phyloP scores from a whole-genome alignment of 1,140 invertebrate species.

The Polyergus mexicanus region DNA sequence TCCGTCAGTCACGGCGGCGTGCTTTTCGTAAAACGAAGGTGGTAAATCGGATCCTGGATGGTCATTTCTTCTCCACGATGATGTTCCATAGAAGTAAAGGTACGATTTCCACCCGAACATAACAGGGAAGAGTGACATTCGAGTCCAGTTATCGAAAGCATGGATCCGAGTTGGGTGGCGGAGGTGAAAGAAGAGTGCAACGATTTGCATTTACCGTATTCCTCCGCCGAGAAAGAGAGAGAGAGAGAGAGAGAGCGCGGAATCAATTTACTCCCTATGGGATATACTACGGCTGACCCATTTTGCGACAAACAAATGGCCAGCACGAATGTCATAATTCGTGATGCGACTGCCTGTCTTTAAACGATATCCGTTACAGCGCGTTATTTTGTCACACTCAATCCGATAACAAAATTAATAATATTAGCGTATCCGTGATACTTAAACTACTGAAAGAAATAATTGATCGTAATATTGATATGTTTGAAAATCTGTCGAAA shows the following conservation, averaged over 20 bases:
- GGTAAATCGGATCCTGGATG: not conserved
- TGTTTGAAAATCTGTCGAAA: not conserved
- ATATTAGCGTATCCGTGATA: not conserved
- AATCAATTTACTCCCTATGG: constrained; percentile 55
- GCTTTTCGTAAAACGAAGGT: not conserved
- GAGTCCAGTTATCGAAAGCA: constrained; percentile 44
- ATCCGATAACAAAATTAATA: not conserved
- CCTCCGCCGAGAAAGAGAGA: not conserved
- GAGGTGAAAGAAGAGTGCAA: constrained; percentile 36
- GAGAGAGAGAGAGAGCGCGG: not conserved
- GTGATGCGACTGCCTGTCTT: constrained; percentile 12
- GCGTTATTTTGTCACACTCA: not conserved
- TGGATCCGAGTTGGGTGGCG: not conserved
- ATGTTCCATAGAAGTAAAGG: constrained; percentile 28
- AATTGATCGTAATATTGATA: not conserved
- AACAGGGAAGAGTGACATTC: constrained; percentile 22
- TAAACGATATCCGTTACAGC: not conserved
- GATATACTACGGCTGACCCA: constrained; percentile 33
- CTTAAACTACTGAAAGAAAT: not conserved
- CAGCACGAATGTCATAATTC: constrained; percentile 31
- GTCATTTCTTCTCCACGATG: constrained; percentile 25
- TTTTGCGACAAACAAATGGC: constrained; percentile 24
- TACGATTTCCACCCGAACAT: constrained; percentile 3
- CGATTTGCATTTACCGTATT: constrained; percentile 54
- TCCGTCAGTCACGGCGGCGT: constrained; percentile 3